Conservation (phyloP, 2,888 invertebrate species). For the Operophtera brumata region DNA sequence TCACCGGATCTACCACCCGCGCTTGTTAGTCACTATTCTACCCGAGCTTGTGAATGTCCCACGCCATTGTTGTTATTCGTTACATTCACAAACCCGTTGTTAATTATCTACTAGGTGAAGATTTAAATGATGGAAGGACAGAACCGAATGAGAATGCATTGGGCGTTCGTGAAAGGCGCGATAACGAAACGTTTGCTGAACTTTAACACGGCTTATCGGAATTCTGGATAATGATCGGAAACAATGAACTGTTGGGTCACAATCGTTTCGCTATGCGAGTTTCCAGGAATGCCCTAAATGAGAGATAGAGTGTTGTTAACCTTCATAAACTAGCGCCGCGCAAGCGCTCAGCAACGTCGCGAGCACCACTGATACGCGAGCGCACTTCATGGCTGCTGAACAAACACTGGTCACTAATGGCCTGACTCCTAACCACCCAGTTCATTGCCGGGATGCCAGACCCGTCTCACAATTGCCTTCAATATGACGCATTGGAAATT, state of each 20-base stretch:
- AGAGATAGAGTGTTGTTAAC: constrained; percentile 46
- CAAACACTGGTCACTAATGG: constrained; percentile 14
- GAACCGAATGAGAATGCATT: constrained; percentile 43
- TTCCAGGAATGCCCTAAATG: constrained; percentile 45
- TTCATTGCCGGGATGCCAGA: neutral
- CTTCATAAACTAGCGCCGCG: constrained; percentile 44
- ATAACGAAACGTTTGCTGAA: constrained; percentile 4
- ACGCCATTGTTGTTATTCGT: constrained; percentile 27
- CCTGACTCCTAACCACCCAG: neutral
- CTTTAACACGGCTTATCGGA: neutral
- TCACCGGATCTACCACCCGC: constrained; percentile 80
- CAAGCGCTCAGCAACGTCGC: constrained; percentile 46
- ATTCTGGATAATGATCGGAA: neutral
- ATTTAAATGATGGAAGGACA: constrained; percentile 36
- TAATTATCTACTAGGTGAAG: constrained; percentile 50
- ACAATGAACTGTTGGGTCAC: neutral
- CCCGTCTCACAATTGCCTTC: neutral
- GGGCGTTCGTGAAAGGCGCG: constrained; percentile 35
- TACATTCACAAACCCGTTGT: constrained; percentile 56
- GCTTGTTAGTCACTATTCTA: constrained; percentile 41
- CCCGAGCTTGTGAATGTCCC: constrained; percentile 44
- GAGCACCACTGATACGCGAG: constrained; percentile 45
- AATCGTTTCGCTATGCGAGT: neutral
- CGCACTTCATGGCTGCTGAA: constrained; percentile 40
- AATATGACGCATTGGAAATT: too few species aligned